A percentile compares a stretch with the other conserved stretches of the same genome.
Evolutionary conservation across 2,113 vertebrate species (phyloP).

Genomic region (Ginglymostoma cirratum): DNA sequence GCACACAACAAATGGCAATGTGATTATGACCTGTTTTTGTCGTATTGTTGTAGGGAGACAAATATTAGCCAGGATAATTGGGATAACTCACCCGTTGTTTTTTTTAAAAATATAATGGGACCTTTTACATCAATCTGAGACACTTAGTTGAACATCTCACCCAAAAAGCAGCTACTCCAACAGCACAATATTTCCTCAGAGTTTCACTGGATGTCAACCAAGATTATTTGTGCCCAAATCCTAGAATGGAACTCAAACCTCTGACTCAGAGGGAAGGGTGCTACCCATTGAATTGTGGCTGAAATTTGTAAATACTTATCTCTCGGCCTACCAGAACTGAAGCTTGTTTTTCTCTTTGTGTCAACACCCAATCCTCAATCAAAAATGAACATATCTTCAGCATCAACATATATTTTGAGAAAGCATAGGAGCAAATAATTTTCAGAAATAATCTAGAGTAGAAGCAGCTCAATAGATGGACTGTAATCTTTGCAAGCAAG

Average conservation of each 20-base stretch:
- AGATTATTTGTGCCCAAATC: no score
- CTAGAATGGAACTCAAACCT: no score
- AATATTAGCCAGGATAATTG: background rate
- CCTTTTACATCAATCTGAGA: no score
- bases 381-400: background rate
- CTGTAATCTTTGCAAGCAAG: background rate
- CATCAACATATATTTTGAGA: background rate
- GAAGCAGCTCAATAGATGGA: background rate
- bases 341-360: background rate
- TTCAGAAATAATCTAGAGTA: background rate
- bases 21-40: background rate
- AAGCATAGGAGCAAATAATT: background rate
- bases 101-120: no score
- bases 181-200: background rate
- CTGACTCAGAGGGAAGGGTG: background rate
- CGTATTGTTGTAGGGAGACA: background rate
- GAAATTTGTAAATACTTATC: background rate
- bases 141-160: no score
- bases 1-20: background rate
- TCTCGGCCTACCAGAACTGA: background rate
- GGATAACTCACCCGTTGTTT: no score
- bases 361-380: background rate
- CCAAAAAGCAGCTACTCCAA: background rate
- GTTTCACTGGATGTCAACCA: no score
- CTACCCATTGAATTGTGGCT: background rate